Percentiles rank a stretch among this genome's conserved stretches.
phyloP scores from a whole-genome alignment of 2,888 invertebrate genomes.

The Platynereis dumerilii region DNA sequence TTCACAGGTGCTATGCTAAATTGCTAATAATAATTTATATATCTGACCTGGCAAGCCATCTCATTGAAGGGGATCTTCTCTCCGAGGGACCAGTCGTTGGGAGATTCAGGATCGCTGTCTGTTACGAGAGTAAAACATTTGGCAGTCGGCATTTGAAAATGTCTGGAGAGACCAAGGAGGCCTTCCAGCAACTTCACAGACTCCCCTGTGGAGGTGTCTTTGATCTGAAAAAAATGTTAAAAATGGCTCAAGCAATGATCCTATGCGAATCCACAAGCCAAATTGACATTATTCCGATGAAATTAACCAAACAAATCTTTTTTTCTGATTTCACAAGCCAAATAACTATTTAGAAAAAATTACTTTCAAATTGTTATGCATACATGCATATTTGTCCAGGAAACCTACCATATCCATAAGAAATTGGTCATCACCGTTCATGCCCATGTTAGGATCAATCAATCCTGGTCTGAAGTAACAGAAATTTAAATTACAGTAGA shows the following conservation, averaged over 20 bases:
- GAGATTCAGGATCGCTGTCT: conserved; percentile 11
- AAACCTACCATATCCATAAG: neutral
- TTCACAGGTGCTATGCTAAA: too few relatives aligned
- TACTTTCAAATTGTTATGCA: too few relatives aligned
- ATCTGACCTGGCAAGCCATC: conserved; percentile 10
- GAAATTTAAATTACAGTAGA: neutral
- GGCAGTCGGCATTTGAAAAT: conserved; percentile 18
- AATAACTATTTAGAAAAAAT: too few relatives aligned
- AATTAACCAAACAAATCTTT: too few relatives aligned
- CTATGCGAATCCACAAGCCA: too few relatives aligned
- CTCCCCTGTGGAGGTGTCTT: conserved; percentile 9
- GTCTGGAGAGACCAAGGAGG: neutral
- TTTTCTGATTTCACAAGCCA: too few relatives aligned
- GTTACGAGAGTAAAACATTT: conserved; percentile 16
- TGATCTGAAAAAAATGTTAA: conserved; percentile 1
- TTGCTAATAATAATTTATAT: too few relatives aligned
- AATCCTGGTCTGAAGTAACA: conserved; percentile 63
- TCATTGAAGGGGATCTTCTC: conserved; percentile 6
- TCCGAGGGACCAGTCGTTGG: conserved; percentile 21
- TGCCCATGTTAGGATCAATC: conserved; percentile 63
- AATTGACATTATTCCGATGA: too few relatives aligned
- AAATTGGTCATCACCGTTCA: conserved; percentile 21
- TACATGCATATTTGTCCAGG: too few relatives aligned
- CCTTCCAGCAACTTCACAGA: conserved; percentile 17
- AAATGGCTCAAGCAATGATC: too few relatives aligned